Base-by-base conservation (phyloP, 2,888 invertebrate genomes). In the Limnephilus auricula region DNA sequence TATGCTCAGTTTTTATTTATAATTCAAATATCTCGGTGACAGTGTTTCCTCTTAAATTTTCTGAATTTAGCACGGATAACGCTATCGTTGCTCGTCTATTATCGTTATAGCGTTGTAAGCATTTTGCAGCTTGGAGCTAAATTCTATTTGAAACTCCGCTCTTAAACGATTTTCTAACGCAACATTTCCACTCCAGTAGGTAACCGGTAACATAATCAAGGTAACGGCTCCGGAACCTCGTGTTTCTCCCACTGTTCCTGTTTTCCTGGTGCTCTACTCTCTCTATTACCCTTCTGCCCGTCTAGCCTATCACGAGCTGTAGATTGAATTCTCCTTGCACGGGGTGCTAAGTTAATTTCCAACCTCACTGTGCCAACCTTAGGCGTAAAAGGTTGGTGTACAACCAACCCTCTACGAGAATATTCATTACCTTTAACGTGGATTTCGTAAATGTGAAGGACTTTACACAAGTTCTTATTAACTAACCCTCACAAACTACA, bases 271-370 rank as follows among this genome's bases (percentile, higher is more conserved):
- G 65, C 65, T 65, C 65, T 25, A 65, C 25, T 65, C 65, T n/a
- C 65, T n/a, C 50, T 18, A 4, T 18, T 25, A 65, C 25, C 65
- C 1, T 25, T 65, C 65, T 65, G 6, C 65, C 65, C 9, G 9
- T 65, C 65, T 65, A 83, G 83, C 37, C 83, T 83, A 83, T 83
- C 37, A 83, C 32, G 37, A 83, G 83, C 83, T 1, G 34, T 37
- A 83, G 30, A 83, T 83, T 83, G 83, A 37, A 83, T 18, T 34
- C 32, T 83, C 34, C 83, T 83, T 37, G 9, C 83, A n/a, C 83
- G 34, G 80, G 18, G 65, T 65, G 65, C 65, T n/a, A 65, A 65
- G 25, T 65, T 65, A 25, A 65, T 65, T 65, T 65, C 9, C 65
- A 65, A 25, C 65, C 25, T n/a, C 65, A 25, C 9, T 65, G 65